Percentiles rank a stretch among this genome's conserved stretches.
phyloP scores from a whole-genome alignment of 1,140 invertebrate genomes.

The Coelopa frigida region DNA sequence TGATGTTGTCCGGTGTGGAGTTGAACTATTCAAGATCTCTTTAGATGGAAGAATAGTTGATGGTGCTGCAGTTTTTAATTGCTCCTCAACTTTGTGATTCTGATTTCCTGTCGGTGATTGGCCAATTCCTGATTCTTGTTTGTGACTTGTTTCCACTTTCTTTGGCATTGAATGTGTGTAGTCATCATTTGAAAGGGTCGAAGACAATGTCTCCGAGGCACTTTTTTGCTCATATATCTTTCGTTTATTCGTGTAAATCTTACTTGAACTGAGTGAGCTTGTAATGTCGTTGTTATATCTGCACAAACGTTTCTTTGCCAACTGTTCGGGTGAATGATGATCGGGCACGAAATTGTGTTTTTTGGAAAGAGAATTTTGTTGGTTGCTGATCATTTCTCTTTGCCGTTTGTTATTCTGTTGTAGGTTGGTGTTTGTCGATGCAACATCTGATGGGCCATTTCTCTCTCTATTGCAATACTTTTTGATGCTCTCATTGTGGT shows the following conservation, averaged over 20 bases:
- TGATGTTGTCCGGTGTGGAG: neutral
- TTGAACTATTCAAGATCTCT: too few relatives aligned
- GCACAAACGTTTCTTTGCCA: constrained; percentile 32
- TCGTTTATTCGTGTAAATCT: constrained; percentile 25
- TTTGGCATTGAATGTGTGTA: too few relatives aligned
- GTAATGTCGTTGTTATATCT: constrained; percentile 39
- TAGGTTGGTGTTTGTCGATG: neutral
- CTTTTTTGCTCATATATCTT: constrained; percentile 22
- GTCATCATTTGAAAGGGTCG: too few relatives aligned
- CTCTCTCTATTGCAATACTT: constrained; percentile 28
- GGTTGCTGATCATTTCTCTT: constrained; percentile 17
- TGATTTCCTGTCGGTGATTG: constrained; percentile 18
- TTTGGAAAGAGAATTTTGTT: constrained; percentile 7
- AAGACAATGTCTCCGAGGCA: neutral
- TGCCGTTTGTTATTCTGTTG: constrained; percentile 19
- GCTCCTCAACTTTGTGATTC: constrained; percentile 6
- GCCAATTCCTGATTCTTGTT: constrained; percentile 29
- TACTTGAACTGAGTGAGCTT: constrained; percentile 39
- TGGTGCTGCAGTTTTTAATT: constrained; percentile 9
- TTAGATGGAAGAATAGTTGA: neutral
- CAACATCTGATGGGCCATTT: constrained; percentile 22
- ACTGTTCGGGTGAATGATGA: constrained; percentile 25
- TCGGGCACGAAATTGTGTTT: constrained; percentile 9
- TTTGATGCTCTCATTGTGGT: constrained; percentile 23
- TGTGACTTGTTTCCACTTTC: constrained; percentile 18